Conservation (phyloP, 2,797 vertebrate genomes). For the Neomorphus geoffroyi region DNA sequence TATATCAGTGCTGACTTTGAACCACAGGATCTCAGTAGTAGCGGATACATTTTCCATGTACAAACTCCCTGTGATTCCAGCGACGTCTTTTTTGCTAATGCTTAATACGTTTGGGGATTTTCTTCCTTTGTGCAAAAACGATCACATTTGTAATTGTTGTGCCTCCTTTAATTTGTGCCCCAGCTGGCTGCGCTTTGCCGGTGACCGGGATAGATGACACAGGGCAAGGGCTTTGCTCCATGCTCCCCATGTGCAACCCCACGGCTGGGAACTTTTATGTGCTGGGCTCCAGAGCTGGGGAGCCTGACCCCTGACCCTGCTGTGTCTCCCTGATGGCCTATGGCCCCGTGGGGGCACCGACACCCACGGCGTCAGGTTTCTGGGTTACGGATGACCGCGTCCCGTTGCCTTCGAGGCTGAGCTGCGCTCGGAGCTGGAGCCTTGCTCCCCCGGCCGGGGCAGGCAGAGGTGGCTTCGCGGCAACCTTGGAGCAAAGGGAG, state of each 20-base stretch:
- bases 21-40: rapidly evolving
- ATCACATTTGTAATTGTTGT: rapidly evolving
- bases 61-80: neutral
- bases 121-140: neutral
- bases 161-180: no score
- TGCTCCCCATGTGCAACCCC: neutral
- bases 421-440: no score
- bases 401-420: neutral
- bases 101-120: rapidly evolving
- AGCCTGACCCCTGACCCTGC: rapidly evolving
- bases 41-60: rapidly evolving
- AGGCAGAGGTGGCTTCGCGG: neutral
- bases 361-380: rapidly evolving
- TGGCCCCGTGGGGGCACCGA: neutral
- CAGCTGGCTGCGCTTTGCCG: rapidly evolving
- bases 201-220: no score
- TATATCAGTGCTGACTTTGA: neutral
- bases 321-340: neutral
- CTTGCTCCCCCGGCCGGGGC: neutral
- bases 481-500: no score
- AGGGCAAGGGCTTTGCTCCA: neutral
- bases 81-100: rapidly evolving
- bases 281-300: neutral
- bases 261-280: rapidly evolving
- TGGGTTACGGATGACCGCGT: neutral